Percentiles rank a stretch among this genome's conserved stretches.
Evolutionary conservation across 1,140 invertebrate genomes (phyloP).

Genomic region (Drosophila nikananu): DNA sequence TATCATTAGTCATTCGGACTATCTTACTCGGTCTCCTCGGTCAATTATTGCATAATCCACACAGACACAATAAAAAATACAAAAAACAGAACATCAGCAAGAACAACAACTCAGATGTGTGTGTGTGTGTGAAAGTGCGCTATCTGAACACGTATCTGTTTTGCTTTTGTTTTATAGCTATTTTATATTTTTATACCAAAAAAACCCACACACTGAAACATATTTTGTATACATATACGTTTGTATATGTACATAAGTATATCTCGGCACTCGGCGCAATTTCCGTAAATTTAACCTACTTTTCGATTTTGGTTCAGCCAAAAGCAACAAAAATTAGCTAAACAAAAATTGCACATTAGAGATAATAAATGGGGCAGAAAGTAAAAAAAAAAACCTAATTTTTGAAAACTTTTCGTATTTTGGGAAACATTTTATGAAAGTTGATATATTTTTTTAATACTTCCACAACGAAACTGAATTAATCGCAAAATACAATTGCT

Average conservation of each 20-base stretch:
- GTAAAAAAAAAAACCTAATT: conserved; percentile 16
- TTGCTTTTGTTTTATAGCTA: conserved; percentile 58
- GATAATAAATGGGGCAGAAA: conserved; percentile 4
- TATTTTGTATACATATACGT: conserved; percentile 4
- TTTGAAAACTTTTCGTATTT: conserved; percentile 6
- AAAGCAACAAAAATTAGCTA: conserved; percentile 13
- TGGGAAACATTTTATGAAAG: conserved; percentile 24
- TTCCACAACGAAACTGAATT: conserved; percentile 53
- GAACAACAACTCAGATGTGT: conserved; percentile 40
- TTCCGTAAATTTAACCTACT: conserved; percentile 83
- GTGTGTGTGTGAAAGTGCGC: conserved; percentile 27
- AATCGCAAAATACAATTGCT: conserved; percentile 7
- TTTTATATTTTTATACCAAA: conserved; percentile 64
- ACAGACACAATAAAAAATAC: conserved; percentile 12
- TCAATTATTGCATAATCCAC: conserved; percentile 51
- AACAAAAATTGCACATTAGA: conserved; percentile 42
- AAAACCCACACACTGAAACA: conserved; percentile 9
- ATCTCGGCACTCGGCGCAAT: conserved; percentile 58
- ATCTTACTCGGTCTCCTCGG: conserved; percentile 37
- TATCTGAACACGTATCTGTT: conserved; percentile 76
- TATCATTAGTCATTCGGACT: conserved; percentile 47
- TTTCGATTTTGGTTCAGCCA: conserved; percentile 53
- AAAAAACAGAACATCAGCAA: conserved; percentile 48
- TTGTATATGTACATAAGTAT: not conserved
- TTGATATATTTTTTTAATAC: conserved; percentile 5